Conservation (phyloP, 2,888 invertebrate genomes). For the Cryptosula pallasiana region DNA sequence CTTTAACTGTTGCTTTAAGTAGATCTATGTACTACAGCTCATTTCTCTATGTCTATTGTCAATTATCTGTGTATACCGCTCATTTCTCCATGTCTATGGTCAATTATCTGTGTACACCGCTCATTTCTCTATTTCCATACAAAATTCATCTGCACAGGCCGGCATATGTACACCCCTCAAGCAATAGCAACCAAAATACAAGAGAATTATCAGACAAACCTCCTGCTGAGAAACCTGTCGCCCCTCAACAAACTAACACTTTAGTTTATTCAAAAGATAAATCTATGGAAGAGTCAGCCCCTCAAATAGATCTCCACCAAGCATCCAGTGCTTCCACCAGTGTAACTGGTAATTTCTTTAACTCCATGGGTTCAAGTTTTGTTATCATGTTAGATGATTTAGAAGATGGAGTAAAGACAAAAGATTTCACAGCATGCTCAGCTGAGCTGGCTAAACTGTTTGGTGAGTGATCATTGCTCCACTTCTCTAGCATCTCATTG, state of each 20-base stretch:
- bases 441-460: slow-evolving; percentile 5
- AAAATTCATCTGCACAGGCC: too few species aligned
- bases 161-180: neutral
- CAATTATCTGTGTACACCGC: too few species aligned
- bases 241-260: neutral
- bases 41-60: too few species aligned
- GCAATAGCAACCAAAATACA: too few species aligned
- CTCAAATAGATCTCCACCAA: neutral
- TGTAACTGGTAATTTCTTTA: neutral
- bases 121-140: too few species aligned
- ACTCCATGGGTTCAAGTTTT: slow-evolving; percentile 8
- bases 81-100: too few species aligned
- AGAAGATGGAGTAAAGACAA: neutral
- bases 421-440: slow-evolving; percentile 12
- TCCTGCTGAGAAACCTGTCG: neutral
- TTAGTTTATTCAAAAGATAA: neutral
- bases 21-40: too few species aligned
- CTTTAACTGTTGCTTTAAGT: too few species aligned
- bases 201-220: neutral
- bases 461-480: neutral
- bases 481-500: too few species aligned
- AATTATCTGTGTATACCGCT: too few species aligned
- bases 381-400: neutral
- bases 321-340: neutral
- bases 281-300: neutral